Evolutionary conservation across 2,888 invertebrate species (phyloP), one percentile per base, ranked within the genome.

Genomic region (Lymantria monacha): DNA sequence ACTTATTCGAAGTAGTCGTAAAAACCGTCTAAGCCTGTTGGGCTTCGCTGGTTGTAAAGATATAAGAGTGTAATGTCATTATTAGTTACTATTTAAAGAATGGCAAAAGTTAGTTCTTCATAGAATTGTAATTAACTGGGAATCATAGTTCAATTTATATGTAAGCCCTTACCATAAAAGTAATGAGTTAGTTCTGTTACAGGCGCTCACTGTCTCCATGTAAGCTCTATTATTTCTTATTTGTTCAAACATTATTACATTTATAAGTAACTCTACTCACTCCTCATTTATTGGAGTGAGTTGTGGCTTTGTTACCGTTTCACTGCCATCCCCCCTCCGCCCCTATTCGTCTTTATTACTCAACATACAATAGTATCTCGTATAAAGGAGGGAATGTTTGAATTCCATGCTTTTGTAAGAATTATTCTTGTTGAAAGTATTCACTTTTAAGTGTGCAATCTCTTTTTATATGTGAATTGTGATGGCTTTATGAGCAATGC

Each of bases 271-370:
- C 54, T 53, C 30, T 59, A 52, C 66, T 66, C 66, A 61, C 56
- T 69, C 61, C 56, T 68, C 66, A 63, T 67, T 66, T 69, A 63
- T 63, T 49, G 43, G 46, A 60, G 42, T 57, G 44, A 65, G 38
- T 61, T 68, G 63, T 59, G 51, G 57, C 48, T 52, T 44, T 46
- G 45, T 57, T 42, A 38, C 14, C 43, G 50, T 42, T 42, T 53
- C 37, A 46, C 15, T 59, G 48, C 55, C 52, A 36, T 7, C 53
- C 49, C 22, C 22, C 22, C n/a, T n/a, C n/a, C n/a, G n/a, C n/a
- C 2, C 22, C 5, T 22, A 3, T 5, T 22, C 22, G 3, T 53
- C 47, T 40, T 38, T 50, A 45, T 52, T 51, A 48, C 46, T 48
- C 48, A 38, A n/a, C 46, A 41, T 47, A 49, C 45, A 11, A 10